Base-by-base conservation (phyloP, 2,888 invertebrate genomes). In the Mythimna lalbum region DNA sequence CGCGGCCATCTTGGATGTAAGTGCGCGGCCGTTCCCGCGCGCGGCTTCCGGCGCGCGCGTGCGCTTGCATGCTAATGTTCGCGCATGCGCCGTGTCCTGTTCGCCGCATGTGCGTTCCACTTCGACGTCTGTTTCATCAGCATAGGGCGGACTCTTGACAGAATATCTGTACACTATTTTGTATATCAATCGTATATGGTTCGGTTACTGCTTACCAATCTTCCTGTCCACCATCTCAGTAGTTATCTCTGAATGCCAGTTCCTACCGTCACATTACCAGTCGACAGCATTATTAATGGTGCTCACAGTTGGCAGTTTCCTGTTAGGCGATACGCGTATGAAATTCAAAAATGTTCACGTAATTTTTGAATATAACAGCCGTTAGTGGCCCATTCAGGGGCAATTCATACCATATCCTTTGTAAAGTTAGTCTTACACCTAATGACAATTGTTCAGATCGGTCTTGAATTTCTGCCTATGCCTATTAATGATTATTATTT, bases 31-130 rank as follows among this genome's bases (percentile, higher is more conserved):
- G 93, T 94, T 95, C 91, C 91, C 90, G 91, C 89, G 92, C 89
- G 89, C 92, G 94, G 92, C 94, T 95, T 96, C 96, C 95, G 95
- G 93, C 93, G 91, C 78, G 92, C 91, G 95, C 95, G 93, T 93
- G 94, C 88, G 89, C 81, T 74, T 87, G 95, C 94, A 95, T 96
- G 93, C 93, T 96, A 95, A 96, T 96, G 94, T 91, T 89, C 87
- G 91, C 91, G 91, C 88, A 87, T 90, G 91, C 90, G 89, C 85
- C 86, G 91, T 90, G 90, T 90, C 90, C 90, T 90, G 90, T 89
- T 89, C 88, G 83, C 85, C 83, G 87, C 91, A 88, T 90, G 87
- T 87, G 89, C 89, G 93, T 91, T 90, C 90, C 85, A 92, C 90
- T 91, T 91, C 77, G 86, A 84, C 60, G 79, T 76, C 72, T 82